Percentiles rank a stretch among this genome's conserved stretches.
Evolutionary conservation across 2,797 vertebrate species (phyloP).

Genomic region (Diplodus sargus): DNA sequence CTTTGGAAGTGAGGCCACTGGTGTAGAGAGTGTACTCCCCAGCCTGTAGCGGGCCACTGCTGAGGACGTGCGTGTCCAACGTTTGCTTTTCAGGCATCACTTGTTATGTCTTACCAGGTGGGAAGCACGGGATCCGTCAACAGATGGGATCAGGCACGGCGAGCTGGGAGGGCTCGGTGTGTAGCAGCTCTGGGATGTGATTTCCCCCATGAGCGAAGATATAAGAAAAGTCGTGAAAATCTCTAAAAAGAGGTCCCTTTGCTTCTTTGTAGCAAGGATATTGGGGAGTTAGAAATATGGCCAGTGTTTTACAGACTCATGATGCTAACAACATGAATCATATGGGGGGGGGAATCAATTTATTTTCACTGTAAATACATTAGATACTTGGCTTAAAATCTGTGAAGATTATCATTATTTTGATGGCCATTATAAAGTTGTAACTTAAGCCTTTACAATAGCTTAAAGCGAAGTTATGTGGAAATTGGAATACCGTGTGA

Average conservation of each 20-base stretch:
- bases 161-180: slow-evolving; percentile 19
- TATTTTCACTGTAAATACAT: too few species aligned
- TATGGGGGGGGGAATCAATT: too few species aligned
- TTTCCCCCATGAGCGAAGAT: slow-evolving; percentile 1
- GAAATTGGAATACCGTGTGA: too few species aligned
- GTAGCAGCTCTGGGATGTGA: not conserved
- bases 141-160: slow-evolving; percentile 35
- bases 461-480: too few species aligned
- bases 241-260: not conserved
- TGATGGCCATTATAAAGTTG: too few species aligned
- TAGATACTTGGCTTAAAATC: too few species aligned
- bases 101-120: slow-evolving; percentile 32
- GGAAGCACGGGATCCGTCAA: slow-evolving; percentile 13
- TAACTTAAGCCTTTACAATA: too few species aligned
- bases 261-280: not conserved
- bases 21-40: slow-evolving; percentile 11
- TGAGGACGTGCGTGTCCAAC: slow-evolving; percentile 3
- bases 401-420: too few species aligned
- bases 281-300: not conserved
- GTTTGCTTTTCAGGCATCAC: slow-evolving; percentile 33
- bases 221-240: not conserved
- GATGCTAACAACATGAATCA: not conserved
- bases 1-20: slow-evolving; percentile 18
- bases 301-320: too few species aligned
- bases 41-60: not conserved